Base-by-base conservation (phyloP, 2,888 invertebrate genomes). In the Oxyscelio sp. region DNA sequence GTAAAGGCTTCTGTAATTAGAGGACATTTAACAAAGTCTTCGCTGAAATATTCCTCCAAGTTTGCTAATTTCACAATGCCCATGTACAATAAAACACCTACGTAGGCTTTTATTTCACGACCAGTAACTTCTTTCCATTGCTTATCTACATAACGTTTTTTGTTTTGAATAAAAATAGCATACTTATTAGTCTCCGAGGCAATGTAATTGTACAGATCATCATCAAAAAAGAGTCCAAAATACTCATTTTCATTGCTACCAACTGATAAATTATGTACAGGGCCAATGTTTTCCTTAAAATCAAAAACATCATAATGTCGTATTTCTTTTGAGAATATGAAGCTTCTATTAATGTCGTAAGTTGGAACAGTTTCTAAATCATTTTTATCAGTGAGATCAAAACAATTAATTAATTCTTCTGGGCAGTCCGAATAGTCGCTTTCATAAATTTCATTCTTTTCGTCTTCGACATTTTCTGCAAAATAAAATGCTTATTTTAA, bases 61-160 rank as follows among this genome's bases (percentile, higher is more conserved):
- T 5, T 63, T 0, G 43, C 17, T 63, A 63, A 63, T 43, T 45
- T 43, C 9, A 63, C 61, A 27, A 45, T 27, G 11, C 61, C 27
- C 61, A 63, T 63, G 17, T 45, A 63, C 45, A 63, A 15, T 17
- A 45, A 17, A 4, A 27, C 17, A 9, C 45, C 61, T 11, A 63
- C n/a, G 17, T 63, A 63, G 0, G 61, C 61, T 63, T 43, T 63
- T 31, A 63, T 45, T 63, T 63, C 61, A 0, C 17, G n/a, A 0
- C 15, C 43, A 17, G 8, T 45, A 13, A 45, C 45, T 11, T 22
- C 24, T 27, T 27, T 27, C 27, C 27, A 27, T 27, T 27, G 27
- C n/a, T n/a, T n/a, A n/a, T n/a, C n/a, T n/a, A n/a, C n/a, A n/a
- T n/a, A n/a, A n/a, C n/a, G n/a, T n/a, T n/a, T n/a, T n/a, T n/a